Evolutionary conservation across 2,113 vertebrate genomes (phyloP).

Genomic region (Tupaia tana): DNA sequence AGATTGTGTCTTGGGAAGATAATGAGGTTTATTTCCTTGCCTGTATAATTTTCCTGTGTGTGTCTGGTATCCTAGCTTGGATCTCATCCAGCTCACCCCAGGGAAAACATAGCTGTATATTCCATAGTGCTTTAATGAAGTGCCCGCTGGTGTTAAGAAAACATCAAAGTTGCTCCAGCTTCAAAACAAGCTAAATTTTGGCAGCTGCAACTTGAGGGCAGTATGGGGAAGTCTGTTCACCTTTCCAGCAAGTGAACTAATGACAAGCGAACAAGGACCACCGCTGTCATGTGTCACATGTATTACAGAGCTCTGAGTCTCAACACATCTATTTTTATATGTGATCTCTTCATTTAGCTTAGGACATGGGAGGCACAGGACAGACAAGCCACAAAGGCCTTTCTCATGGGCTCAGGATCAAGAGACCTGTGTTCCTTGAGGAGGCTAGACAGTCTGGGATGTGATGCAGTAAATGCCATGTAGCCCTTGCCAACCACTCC

Average conservation of each 20-base stretch:
- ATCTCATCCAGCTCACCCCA: slow-evolving; percentile 63
- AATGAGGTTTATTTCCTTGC: slow-evolving; percentile 74
- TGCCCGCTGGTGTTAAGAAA: slow-evolving; percentile 63
- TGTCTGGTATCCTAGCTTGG: slow-evolving; percentile 57
- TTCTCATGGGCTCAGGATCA: not conserved
- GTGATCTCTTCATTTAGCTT: not conserved
- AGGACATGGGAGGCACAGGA: not conserved
- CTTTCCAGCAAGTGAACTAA: slow-evolving; percentile 25
- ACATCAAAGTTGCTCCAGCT: slow-evolving; percentile 75
- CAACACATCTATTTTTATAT: not conserved
- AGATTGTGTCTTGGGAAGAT: slow-evolving; percentile 70
- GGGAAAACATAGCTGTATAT: slow-evolving; percentile 59
- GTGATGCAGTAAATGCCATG: not conserved
- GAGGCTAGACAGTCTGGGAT: not conserved
- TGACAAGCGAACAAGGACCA: not conserved
- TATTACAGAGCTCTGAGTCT: not conserved
- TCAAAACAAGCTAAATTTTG: slow-evolving; percentile 75
- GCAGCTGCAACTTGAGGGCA: slow-evolving; percentile 63
- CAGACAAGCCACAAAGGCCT: not conserved
- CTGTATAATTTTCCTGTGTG: slow-evolving; percentile 74
- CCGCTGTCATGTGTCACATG: not conserved
- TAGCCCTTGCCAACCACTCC: not conserved
- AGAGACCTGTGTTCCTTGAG: not conserved
- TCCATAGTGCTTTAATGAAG: slow-evolving; percentile 47
- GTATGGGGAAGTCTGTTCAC: not conserved